Evolutionary conservation across 1,140 invertebrate species (phyloP), one percentile per base, ranked within the genome.

Genomic region (Brachionus rubens): DNA sequence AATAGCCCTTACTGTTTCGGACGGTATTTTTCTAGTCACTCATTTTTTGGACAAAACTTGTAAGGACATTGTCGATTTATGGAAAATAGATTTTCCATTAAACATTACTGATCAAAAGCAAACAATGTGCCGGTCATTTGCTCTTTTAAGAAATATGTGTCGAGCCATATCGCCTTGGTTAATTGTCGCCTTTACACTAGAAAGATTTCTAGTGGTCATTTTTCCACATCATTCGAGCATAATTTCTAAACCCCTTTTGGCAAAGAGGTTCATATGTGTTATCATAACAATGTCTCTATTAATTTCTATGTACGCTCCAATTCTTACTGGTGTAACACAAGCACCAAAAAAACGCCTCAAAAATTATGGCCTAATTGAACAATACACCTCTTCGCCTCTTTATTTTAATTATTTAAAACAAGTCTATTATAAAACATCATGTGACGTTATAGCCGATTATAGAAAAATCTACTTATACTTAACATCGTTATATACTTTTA

Each of bases 51-150:
- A 72, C 19, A 54, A 48, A 36, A 72, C 68, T 19, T 50, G 68
- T 46, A 72, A 72, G 24, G 46, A 72, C 12, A 72, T 72, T 16
- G 68, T 72, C 43, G 46, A 72, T 48, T 72, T 50, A 21, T 72
- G 50, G 46, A 72, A 72, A 40, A 48, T 72, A 3, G 50, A 54
- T 40, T 72, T 72, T 72, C 68, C 68, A 6, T 30, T 72, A 21
- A 72, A 72, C 28, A 72, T 72, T 14, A 72, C 68, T 26, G 68
- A 72, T 21, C 68, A 72, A 14, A 72, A 72, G 46, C 46, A 50
- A 41, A 72, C 46, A 36, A 72, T 72, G 68, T 72, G 68, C n/a
- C 43, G 68, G 2, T 50, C 68, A 19, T 72, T 72, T 54, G 68
- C 68, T 10, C 33, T 54, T 5, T 26, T 75, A 6, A 46, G 72